These are phyloP conservation scores for Mimumesa dahlbomi DNA, from an alignment of 2,888 invertebrate genomes.

Conservation along the genomic window DNA sequence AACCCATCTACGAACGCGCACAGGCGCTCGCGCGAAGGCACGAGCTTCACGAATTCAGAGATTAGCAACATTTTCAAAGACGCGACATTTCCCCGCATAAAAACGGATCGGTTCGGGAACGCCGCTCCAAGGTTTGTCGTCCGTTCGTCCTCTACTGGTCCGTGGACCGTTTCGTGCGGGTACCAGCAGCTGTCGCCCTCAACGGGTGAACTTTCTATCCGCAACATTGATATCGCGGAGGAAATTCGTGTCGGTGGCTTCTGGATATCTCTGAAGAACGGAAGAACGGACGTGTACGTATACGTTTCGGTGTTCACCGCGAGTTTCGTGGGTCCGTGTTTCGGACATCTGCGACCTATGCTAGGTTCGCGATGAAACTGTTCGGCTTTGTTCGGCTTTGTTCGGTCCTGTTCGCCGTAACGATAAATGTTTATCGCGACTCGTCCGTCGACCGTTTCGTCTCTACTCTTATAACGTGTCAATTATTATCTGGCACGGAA, in stretches of 20 bases:
- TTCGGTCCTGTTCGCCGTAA: neutral
- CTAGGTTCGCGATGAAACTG: slow-evolving; percentile 16
- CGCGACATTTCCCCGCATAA: too few species aligned
- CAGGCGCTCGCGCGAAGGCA: too few species aligned
- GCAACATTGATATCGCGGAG: slow-evolving; percentile 30
- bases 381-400: slow-evolving; percentile 10
- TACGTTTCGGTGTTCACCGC: slow-evolving; percentile 3
- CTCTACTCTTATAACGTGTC: too few species aligned
- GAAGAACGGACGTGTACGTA: slow-evolving; percentile 5
- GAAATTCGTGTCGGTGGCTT: slow-evolving; percentile 34
- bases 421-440: too few species aligned
- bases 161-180: slow-evolving; percentile 18
- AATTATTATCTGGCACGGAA: too few species aligned
- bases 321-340: slow-evolving; percentile 11
- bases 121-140: too few species aligned
- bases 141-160: too few species aligned
- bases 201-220: slow-evolving; percentile 34
- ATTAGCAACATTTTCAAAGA: too few species aligned
- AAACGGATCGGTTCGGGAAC: too few species aligned
- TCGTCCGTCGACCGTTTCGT: too few species aligned
- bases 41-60: too few species aligned
- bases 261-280: slow-evolving; percentile 4
- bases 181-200: slow-evolving; percentile 31
- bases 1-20: too few species aligned
- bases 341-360: slow-evolving; percentile 3